Evolutionary conservation across 2,797 vertebrate genomes (phyloP), one percentile per base, ranked within the genome.

Genomic region (Danio tinwini): DNA sequence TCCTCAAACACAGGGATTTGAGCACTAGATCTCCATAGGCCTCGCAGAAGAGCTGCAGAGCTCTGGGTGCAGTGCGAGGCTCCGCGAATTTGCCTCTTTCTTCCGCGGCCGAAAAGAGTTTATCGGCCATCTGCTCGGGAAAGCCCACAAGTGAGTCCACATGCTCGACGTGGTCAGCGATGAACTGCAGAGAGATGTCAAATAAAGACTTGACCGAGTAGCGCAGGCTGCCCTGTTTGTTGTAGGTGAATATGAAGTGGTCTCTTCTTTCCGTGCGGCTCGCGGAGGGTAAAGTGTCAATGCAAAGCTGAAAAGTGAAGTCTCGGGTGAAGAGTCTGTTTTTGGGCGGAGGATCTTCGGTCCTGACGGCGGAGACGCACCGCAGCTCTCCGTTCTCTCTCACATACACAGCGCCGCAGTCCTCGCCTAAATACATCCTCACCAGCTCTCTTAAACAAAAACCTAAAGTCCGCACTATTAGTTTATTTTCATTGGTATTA

Each of bases 131-230:
- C 90, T 98, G 97, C 74, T 98, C 98, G 0, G 97, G 98, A 86
- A 99, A 99, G 68, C 95, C 97, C 58, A 96, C 91, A 84, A 99
- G 88, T 0, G 97, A 99, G 82, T 99, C 98, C 68, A 99, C 93
- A 74, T 96, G 93, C 80, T 98, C 95, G 29, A 98, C 94, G 42
- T 98, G 97, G 88, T 96, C 95, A 29, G 95, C 96, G 37, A 99
- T 95, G 85, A 98, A 98, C 75, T 93, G 89, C 80, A 99, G 85
- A 7, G 94, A 92, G 0, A 98, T 91, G 86, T 95, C 94, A 89
- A 98, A 97, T 45, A 99, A 96, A 13, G 96, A 93, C 81, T 97
- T 98, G 12, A 94, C 94, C 0, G 95, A 95, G 89, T 98, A 98
- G 5, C 96, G 93, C 62, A 98, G 94, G 81, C 94, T 97, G 1